These are phyloP conservation scores for Sabatieria punctata DNA, from an alignment of 2,888 invertebrate species.

Conservation along the genomic window DNA sequence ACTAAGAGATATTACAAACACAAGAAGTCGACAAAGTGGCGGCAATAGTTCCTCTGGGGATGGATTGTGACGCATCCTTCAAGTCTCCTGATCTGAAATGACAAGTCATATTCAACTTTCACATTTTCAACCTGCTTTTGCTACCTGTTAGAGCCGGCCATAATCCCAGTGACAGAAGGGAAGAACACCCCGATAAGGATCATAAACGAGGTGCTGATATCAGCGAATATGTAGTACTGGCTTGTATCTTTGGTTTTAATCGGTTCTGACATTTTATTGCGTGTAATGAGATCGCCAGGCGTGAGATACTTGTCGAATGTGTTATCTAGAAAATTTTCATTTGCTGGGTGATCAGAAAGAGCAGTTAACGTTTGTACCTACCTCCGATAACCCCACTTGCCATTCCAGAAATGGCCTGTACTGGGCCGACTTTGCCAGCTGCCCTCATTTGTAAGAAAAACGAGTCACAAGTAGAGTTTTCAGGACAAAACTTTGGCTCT, in stretches of 20 bases:
- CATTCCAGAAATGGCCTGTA: constrained; percentile 70
- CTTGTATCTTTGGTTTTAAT: too few relatives aligned
- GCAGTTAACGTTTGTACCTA: constrained; percentile 34
- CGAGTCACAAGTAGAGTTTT: too few relatives aligned
- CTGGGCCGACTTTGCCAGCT: constrained; percentile 46
- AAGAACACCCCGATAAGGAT: constrained; percentile 96
- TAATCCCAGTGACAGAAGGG: constrained; percentile 95
- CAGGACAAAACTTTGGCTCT: constrained; percentile 58
- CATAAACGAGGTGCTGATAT: constrained; percentile 82
- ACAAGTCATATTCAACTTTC: too few relatives aligned
- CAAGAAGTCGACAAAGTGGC: constrained; percentile 86
- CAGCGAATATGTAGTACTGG: constrained; percentile 56
- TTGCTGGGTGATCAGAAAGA: too few relatives aligned
- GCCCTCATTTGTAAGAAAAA: neutral
- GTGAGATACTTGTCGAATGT: constrained; percentile 37
- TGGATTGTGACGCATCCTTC: constrained; percentile 92
- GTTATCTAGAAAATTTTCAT: constrained; percentile 47
- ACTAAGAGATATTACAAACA: constrained; percentile 51
- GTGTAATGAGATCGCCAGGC: neutral
- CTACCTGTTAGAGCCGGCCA: constrained; percentile 99
- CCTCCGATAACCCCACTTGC: constrained; percentile 78
- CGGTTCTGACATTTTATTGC: neutral
- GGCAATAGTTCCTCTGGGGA: constrained; percentile 88
- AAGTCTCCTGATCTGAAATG: constrained; percentile 97
- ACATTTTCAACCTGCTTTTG: too few relatives aligned